These are phyloP conservation scores for Phataginus tricuspis DNA, from an alignment of 2,797 vertebrate species.

Conservation along the genomic window DNA sequence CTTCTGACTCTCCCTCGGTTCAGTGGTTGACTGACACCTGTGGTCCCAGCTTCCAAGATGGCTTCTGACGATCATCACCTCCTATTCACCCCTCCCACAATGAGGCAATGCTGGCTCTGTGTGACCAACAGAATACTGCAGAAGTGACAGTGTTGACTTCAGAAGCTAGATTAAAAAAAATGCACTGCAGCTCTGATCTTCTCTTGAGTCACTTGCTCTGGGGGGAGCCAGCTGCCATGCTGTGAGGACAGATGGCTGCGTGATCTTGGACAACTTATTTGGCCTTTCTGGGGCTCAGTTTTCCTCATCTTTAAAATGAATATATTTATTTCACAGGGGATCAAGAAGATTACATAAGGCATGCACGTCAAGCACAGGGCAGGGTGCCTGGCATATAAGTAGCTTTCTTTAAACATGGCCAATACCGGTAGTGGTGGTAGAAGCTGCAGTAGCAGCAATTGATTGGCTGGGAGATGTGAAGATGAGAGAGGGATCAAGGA, in stretches of 20 bases:
- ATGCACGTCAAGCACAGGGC: neutral
- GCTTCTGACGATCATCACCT: neutral
- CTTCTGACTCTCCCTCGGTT: conserved; percentile 18
- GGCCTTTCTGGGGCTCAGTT: conserved; percentile 35
- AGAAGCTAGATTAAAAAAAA: neutral
- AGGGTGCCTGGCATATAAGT: neutral
- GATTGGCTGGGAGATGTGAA: neutral
- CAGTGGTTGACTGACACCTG: neutral
- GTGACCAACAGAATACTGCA: conserved; percentile 6
- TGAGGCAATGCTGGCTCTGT: neutral
- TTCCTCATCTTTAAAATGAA: conserved; percentile 40
- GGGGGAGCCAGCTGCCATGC: neutral
- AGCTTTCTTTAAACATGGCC: neutral
- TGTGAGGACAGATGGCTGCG: conserved; percentile 4
- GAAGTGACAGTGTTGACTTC: conserved; percentile 12
- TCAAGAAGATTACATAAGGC: conserved; percentile 18
- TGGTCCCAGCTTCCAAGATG: conserved; percentile 23
- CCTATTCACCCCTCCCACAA: neutral
- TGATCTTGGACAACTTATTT: neutral
- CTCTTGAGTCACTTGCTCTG: neutral
- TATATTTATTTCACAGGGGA: conserved; percentile 19
- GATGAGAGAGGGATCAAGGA: neutral
- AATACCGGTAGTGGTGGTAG: neutral
- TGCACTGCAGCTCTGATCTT: neutral
- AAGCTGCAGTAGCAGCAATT: neutral